Evolutionary conservation across 2,797 vertebrate species (phyloP).

Genomic region (Delichon dasypus): DNA sequence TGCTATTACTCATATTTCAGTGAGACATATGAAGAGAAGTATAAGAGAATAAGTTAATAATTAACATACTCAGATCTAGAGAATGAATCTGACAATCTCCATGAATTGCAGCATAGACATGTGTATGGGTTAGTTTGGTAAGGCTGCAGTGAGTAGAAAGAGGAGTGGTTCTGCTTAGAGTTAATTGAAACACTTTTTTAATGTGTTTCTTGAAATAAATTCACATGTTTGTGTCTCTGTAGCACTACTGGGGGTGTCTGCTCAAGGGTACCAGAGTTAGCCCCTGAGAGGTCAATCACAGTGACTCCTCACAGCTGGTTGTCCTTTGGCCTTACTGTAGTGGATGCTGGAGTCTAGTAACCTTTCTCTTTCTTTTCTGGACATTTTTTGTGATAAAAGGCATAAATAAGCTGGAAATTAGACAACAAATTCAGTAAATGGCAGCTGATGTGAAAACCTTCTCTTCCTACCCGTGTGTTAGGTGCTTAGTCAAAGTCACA

Average conservation of each 20-base stretch:
- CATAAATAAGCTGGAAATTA: not conserved
- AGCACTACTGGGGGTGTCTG: not conserved
- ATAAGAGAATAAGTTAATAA: constrained; percentile 54
- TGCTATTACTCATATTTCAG: constrained; percentile 68
- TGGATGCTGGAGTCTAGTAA: not conserved
- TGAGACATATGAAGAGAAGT: not conserved
- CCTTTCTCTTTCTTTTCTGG: not conserved
- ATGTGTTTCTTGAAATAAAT: not conserved
- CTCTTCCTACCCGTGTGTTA: not conserved
- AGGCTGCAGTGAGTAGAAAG: not conserved
- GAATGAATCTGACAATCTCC: not conserved
- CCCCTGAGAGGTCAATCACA: constrained; percentile 1
- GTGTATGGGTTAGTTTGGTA: not conserved
- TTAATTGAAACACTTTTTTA: not conserved
- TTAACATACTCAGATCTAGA: constrained; percentile 35
- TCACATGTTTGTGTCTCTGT: not conserved
- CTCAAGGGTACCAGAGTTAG: not conserved
- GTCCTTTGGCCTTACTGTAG: not conserved
- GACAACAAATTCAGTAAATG: not conserved
- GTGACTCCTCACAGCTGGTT: not conserved
- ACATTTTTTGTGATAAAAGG: not conserved
- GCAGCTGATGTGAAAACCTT: not conserved
- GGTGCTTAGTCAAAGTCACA: not conserved
- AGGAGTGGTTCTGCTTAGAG: not conserved
- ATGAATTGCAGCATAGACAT: not conserved